A percentile compares a stretch with the other conserved stretches of the same genome.
Conservation (phyloP, 2,113 vertebrate genomes). For the Saguinus midas region DNA sequence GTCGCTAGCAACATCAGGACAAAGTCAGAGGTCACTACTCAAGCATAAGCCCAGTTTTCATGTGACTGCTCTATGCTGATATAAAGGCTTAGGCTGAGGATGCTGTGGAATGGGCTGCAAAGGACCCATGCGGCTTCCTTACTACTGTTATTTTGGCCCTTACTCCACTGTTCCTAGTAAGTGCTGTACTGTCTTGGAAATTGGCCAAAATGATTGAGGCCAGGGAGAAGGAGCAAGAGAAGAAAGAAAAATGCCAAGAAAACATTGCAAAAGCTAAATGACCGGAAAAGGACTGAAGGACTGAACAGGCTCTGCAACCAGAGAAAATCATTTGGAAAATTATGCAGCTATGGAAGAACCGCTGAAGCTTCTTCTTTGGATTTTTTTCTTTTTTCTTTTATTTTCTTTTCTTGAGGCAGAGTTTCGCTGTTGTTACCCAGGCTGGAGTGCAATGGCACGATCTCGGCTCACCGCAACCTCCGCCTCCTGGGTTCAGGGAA, state of each 20-base stretch:
- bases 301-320: neutral
- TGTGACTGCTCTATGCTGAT: constrained; percentile 87
- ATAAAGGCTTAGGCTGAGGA: constrained; percentile 94
- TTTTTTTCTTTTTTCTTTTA: too few species aligned
- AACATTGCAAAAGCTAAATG: constrained; percentile 97
- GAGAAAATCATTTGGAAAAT: neutral
- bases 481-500: too few species aligned
- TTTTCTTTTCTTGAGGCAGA: too few species aligned
- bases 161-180: too few species aligned
- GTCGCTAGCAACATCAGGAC: neutral
- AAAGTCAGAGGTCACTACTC: constrained; percentile 19
- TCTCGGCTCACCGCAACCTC: too few species aligned
- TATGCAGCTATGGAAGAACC: too few species aligned
- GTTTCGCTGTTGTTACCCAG: too few species aligned
- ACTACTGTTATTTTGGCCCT: constrained; percentile 84
- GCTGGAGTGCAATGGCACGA: too few species aligned
- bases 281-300: constrained; percentile 92
- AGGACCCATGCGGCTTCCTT: constrained; percentile 96
- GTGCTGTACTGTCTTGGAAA: too few species aligned
- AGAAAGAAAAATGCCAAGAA: constrained; percentile 96
- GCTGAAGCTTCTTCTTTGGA: too few species aligned
- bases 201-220: constrained; percentile 83
- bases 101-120: constrained; percentile 95
- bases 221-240: constrained; percentile 94
- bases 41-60: constrained; percentile 52